Base-by-base conservation (phyloP, 2,113 vertebrate genomes). In the Aramus guarauna region DNA sequence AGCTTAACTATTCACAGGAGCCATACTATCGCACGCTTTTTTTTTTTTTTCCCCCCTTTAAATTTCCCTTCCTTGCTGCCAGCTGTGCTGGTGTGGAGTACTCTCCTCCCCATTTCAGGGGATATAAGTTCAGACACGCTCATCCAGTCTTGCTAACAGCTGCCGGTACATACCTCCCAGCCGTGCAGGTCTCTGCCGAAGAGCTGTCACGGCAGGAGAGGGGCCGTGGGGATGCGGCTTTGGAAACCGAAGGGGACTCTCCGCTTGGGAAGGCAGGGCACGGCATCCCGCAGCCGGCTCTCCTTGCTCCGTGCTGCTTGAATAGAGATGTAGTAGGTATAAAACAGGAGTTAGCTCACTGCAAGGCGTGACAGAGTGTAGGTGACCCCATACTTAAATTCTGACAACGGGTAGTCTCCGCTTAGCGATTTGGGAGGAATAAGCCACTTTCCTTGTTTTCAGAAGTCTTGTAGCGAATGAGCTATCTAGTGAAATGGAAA, bases 341-440 rank as follows among this genome's bases (percentile, higher is more conserved):
- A 27, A 52, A 34, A 21, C 2, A 5, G 39, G 5, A 9, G 22
- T n/a, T 64, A 47, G 32, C 16, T 80, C 18, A 0, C 50, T 26
- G 41, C 39, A 22, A 41, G 37, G 6, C 9, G 3, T 3, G 34
- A 11, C 16, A 3, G 0, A 0, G 41, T 12, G 7, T 1, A 5
- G n/a, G 2, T 22, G 37, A 50, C 56, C 55, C 59, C 1, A 1
- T 15, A 64, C 34, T 67, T 39, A 8, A 71, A 59, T 21, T 15
- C 47, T 47, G 75, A 7, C 37, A 37, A 3, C 6, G 3, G 6
- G 18, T 2, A 18, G 41, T 7, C 39, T 26, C 69, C 4, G 5
- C n/a, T 45, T 26, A 47, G 76, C 0, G 0, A 64, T 82, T 32
- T 56, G 7, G 37, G 60, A 94, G 45, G 29, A 74, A 29, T 8